Base-by-base conservation (phyloP, 92 coral and sea anemone genomes). In the Porites cylindrica region DNA sequence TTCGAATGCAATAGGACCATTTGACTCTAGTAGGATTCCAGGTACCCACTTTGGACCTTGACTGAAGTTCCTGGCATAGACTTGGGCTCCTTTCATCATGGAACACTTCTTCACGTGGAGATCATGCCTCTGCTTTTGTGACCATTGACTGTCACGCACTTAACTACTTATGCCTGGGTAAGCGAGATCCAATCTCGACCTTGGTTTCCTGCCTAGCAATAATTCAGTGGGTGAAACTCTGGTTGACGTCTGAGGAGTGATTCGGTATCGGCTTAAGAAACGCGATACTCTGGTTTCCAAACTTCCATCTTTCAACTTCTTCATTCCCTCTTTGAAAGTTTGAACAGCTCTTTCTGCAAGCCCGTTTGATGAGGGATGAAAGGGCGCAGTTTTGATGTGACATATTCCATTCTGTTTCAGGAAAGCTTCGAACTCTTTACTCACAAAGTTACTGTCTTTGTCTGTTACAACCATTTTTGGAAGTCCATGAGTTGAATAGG, bases 331-430 rank as follows among this genome's bases (percentile, higher is more conserved):
- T 78, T 92, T 82, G 68, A 89, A 78, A 13, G 88, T 85, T 60
- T 92, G 92, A 7, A 89, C 91, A 43, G 95, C 90, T 80, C 95
- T 72, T 50, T 92, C 92, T 7, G 91, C 91, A 11, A 89, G 65
- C 7, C 95, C 92, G 62, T 89, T 88, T 16, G 93, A 91, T 18
- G 92, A 80, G 52, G 97, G 93, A 59, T 87, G 92, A 82, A 74
- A 91, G 53, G 93, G 95, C 21, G 91, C 82, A 0, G 17, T 88
- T 75, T 91, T 89, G 52, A 77, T 68, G 78, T 85, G 91, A 24
- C 77, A 24, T 26, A 89, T 84, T 12, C 81, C 86, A 50, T 89
- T 89, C 80, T 54, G 24, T 81, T 80, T 80, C 26, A 80, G 75
- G 20, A 80, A 80, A 51, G 51, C 52, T 51, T 80, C 65, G 1